Base-by-base conservation (phyloP, 1,140 invertebrate genomes). In the Bombus soroeensis region DNA sequence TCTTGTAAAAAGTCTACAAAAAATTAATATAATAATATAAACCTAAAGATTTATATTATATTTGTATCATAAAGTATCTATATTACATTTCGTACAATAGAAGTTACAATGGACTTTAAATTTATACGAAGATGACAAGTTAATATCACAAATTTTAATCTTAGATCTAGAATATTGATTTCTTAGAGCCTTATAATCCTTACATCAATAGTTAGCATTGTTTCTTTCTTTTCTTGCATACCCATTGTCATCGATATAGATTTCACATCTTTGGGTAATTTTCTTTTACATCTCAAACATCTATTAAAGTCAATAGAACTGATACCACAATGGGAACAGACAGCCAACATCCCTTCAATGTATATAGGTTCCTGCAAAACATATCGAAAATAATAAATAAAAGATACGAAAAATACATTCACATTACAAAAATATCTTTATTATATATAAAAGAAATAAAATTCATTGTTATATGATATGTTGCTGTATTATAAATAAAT, bases 251-350 rank as follows among this genome's bases (percentile, higher is more conserved):
- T 90, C 53, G 94, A 88, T 84, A 96, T 92, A 0, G 94, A 91
- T 92, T 96, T 96, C 2, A 95, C 95, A 88, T 96, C 93, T n/a
- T 96, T 95, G 13, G 95, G 94, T 37, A 96, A 87, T 93, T 95
- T 96, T 87, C 93, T 95, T 87, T 93, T 94, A 93, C 96, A 97
- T 92, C 97, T 96, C 92, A 96, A 95, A 93, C 97, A 98, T 72
- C 96, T 96, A 91, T 96, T 97, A 92, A 97, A 97, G 92, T 97
- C 96, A 89, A 96, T 95, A 28, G 97, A 97, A 71, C 96, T 96
- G 88, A 97, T 97, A 37, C 97, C 97, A 91, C 97, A 98, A 83
- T 95, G 95, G 77, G 96, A 96, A 93, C 97, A 98, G 2, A 98
- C 95, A 34, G 97, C 97, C 74, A 97, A 94, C 93, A 96, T 97